Evolutionary conservation across 2,113 vertebrate genomes (phyloP).

Genomic region (Amphiprion ocellaris): DNA sequence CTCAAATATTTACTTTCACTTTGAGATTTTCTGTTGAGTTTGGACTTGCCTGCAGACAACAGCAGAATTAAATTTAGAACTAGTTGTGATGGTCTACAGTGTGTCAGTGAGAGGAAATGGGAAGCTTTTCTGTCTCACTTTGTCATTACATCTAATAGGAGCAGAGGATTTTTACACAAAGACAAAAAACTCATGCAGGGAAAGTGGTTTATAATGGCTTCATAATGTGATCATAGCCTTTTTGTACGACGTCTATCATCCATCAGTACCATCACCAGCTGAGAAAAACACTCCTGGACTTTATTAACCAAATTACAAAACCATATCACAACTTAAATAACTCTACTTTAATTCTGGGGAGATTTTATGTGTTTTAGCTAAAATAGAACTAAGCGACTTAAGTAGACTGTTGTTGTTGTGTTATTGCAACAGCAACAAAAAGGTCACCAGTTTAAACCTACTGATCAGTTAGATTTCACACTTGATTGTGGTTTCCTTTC

Average conservation of each 20-base stretch:
- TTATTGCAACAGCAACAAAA: neutral
- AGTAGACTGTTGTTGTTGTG: neutral
- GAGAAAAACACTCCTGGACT: neutral
- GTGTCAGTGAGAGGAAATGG: neutral
- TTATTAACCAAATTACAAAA: neutral
- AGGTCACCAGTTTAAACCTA: neutral
- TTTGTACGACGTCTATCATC: neutral
- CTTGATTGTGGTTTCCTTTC: neutral
- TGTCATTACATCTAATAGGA: neutral
- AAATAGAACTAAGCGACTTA: too few relatives aligned
- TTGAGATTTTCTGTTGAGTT: neutral
- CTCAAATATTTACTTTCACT: neutral
- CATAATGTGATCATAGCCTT: slow-evolving; percentile 32
- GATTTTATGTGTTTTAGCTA: too few relatives aligned
- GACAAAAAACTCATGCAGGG: neutral
- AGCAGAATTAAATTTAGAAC: neutral
- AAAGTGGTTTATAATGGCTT: slow-evolving; percentile 42
- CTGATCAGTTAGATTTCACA: neutral
- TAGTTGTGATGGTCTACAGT: neutral
- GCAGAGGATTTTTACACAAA: neutral
- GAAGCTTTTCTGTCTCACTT: neutral
- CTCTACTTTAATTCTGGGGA: neutral
- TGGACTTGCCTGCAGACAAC: neutral
- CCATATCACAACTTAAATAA: neutral
- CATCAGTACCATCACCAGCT: neutral